A percentile compares a stretch with the other conserved stretches of the same genome.
phyloP scores from a whole-genome alignment of 2,113 vertebrate genomes.

The Canis aureus region DNA sequence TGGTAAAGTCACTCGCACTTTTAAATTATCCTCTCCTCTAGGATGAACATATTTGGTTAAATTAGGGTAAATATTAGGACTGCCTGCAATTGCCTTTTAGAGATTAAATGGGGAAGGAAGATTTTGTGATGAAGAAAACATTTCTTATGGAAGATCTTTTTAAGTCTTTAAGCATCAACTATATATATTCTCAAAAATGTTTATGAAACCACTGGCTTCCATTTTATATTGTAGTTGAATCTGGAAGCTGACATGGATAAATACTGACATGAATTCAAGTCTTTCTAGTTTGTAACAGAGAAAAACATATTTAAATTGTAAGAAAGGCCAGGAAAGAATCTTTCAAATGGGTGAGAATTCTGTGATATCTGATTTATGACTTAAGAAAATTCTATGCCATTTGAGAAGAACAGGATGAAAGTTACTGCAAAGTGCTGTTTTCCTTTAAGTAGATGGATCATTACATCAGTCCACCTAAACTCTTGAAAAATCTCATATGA shows the following conservation, averaged over 20 bases:
- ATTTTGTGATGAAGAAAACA: slow-evolving; percentile 1
- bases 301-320: background rate
- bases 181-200: background rate
- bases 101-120: background rate
- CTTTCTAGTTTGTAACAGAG: background rate
- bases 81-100: background rate
- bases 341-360: slow-evolving; percentile 21
- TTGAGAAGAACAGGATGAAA: background rate
- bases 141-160: background rate
- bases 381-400: background rate
- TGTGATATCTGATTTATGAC: background rate
- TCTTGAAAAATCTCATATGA: background rate
- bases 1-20: background rate
- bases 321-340: background rate
- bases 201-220: slow-evolving; percentile 63
- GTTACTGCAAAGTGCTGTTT: background rate
- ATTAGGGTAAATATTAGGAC: background rate
- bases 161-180: background rate
- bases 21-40: background rate
- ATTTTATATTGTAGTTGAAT: slow-evolving; percentile 54
- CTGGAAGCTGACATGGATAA: background rate
- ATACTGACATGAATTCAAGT: background rate
- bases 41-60: background rate
- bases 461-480: background rate
- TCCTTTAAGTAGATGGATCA: background rate